These are phyloP conservation scores for Epinotia brunnichana DNA, from an alignment of 2,888 invertebrate genomes.

Conservation along the genomic window DNA sequence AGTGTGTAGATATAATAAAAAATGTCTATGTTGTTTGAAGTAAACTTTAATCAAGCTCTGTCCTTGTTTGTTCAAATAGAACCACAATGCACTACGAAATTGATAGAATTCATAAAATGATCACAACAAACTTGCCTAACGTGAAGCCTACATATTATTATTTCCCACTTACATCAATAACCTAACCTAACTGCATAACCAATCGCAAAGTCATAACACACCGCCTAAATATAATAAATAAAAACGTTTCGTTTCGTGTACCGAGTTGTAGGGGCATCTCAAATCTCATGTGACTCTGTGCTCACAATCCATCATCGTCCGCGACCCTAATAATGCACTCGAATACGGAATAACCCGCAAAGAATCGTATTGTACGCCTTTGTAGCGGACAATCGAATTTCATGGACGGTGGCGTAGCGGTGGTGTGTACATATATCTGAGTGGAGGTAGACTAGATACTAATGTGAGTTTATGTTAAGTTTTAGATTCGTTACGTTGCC, in stretches of 20 bases:
- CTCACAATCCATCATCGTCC: conserved; percentile 79
- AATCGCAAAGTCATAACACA: neutral
- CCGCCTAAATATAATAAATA: neutral
- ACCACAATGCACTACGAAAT: neutral
- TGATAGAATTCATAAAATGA: neutral
- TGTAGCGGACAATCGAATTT: conserved; percentile 41
- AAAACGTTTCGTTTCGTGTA: conserved; percentile 48
- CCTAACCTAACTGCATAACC: neutral
- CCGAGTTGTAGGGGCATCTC: conserved; percentile 57
- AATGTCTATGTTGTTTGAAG: too few relatives aligned
- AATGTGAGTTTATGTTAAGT: neutral
- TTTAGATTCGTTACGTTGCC: neutral
- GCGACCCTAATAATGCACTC: conserved; percentile 69
- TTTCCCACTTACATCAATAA: neutral
- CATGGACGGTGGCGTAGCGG: conserved; percentile 15
- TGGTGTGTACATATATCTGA: neutral
- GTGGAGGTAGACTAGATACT: neutral
- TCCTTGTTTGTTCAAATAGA: neutral
- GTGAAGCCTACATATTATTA: neutral
- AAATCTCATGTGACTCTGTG: conserved; percentile 76
- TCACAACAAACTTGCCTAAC: neutral
- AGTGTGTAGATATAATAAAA: too few relatives aligned
- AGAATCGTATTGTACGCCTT: conserved; percentile 24
- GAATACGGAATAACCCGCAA: conserved; percentile 57
- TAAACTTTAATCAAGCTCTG: too few relatives aligned